These are phyloP conservation scores for Anniella stebbinsi DNA, from an alignment of 2,797 vertebrate genomes.

Conservation along the genomic window DNA sequence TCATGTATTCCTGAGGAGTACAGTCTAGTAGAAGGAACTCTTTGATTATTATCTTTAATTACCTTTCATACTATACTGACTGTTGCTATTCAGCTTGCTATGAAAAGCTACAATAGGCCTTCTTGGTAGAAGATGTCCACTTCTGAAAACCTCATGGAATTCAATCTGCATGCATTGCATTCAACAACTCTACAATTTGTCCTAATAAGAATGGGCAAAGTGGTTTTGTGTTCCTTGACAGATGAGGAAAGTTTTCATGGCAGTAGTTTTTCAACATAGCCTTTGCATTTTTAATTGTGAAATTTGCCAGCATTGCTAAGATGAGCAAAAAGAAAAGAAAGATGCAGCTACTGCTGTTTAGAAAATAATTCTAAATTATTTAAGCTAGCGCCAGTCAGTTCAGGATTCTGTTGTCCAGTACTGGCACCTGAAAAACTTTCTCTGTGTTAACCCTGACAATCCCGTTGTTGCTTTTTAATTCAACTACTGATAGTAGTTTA, in stretches of 20 bases:
- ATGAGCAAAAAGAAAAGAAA: neutral
- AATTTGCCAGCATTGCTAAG: neutral
- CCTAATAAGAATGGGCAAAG: neutral
- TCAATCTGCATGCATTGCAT: neutral
- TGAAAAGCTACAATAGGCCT: neutral
- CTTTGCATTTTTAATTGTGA: neutral
- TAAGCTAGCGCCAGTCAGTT: neutral
- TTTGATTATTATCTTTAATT: neutral
- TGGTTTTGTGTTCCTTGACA: rapidly evolving
- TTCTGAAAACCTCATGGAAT: constrained; percentile 10
- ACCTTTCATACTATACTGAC: neutral
- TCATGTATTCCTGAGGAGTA: rapidly evolving
- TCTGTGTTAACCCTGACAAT: neutral
- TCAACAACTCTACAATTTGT: neutral
- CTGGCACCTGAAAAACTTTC: neutral
- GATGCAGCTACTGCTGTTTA: neutral
- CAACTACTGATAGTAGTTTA: constrained; percentile 51
- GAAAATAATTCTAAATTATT: constrained; percentile 21
- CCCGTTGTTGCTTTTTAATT: constrained; percentile 46
- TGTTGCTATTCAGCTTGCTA: neutral
- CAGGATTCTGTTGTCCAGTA: constrained; percentile 9
- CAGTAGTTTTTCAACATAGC: neutral
- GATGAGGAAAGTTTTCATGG: neutral
- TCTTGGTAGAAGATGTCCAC: neutral
- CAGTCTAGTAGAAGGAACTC: neutral